Evolutionary conservation across 2,797 vertebrate genomes (phyloP).

Genomic region (Austrolebias charrua): DNA sequence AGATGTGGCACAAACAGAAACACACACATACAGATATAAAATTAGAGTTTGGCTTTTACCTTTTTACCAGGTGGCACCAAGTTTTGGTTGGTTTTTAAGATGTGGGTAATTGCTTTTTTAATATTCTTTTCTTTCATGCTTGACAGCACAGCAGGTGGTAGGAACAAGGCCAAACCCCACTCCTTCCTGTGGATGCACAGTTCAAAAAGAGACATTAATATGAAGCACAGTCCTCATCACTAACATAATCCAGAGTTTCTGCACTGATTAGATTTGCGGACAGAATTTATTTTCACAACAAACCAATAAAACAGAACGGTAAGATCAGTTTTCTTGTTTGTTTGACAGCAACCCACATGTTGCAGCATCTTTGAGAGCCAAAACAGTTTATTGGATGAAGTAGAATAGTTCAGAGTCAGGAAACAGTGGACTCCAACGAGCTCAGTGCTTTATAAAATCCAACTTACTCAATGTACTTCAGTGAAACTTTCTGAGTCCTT

Average conservation of each 20-base stretch:
- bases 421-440: slow-evolving; percentile 1
- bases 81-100: slow-evolving; percentile 99
- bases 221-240: slow-evolving; percentile 15
- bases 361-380: not conserved
- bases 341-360: slow-evolving; percentile 2
- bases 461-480: slow-evolving; percentile 99
- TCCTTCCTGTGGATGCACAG: slow-evolving; percentile 88
- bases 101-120: slow-evolving; percentile 98
- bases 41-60: slow-evolving; percentile 77
- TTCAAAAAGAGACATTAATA: slow-evolving; percentile 24
- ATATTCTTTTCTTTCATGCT: slow-evolving; percentile 99
- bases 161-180: slow-evolving; percentile 96
- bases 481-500: slow-evolving; percentile 96
- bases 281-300: slow-evolving; percentile 31
- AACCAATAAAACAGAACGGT: slow-evolving; percentile 1
- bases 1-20: slow-evolving; percentile 7
- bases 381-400: no score
- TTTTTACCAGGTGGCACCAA: slow-evolving; percentile 98
- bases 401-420: slow-evolving; percentile 1
- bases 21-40: no score
- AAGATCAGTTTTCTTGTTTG: not conserved
- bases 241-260: slow-evolving; percentile 18
- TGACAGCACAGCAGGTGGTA: slow-evolving; percentile 95
- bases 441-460: slow-evolving; percentile 20
- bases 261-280: slow-evolving; percentile 18